Percentiles rank a stretch among this genome's conserved stretches.
Evolutionary conservation across 64 coral and sea anemone species (phyloP).

Genomic region (Stylophora pistillata): DNA sequence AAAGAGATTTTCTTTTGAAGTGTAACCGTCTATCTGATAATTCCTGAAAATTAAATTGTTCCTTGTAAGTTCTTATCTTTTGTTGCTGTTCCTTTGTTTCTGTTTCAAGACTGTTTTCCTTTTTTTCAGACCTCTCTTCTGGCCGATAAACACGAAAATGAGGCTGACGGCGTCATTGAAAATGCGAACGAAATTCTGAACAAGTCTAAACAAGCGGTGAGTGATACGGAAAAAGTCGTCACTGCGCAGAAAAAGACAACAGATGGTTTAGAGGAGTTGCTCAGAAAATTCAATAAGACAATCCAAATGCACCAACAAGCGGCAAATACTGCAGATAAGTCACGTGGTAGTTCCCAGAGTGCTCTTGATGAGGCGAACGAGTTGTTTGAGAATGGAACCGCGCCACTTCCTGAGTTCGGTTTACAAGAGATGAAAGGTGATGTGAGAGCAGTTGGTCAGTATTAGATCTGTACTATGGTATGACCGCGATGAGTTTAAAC

Average conservation of each 20-base stretch:
- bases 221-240: conserved; percentile 41
- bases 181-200: conserved; percentile 55
- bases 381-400: conserved; percentile 63
- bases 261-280: conserved; percentile 63
- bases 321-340: conserved; percentile 23
- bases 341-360: conserved; percentile 35
- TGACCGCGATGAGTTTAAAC: not conserved
- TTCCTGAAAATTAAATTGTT: not conserved
- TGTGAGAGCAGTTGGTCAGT: not conserved
- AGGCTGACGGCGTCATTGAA: conserved; percentile 63
- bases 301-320: conserved; percentile 47
- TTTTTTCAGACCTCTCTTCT: conserved; percentile 62
- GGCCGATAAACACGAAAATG: conserved; percentile 72
- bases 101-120: not conserved
- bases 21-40: not conserved
- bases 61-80: not conserved
- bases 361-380: conserved; percentile 56
- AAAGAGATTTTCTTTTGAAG: too few relatives aligned
- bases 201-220: conserved; percentile 61
- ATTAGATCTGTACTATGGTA: not conserved
- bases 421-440: conserved; percentile 13
- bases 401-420: conserved; percentile 71
- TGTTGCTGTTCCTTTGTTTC: not conserved
- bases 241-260: conserved; percentile 60
- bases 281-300: conserved; percentile 42